Evolutionary conservation across 2,888 invertebrate species (phyloP), one percentile per base, ranked within the genome.

Genomic region (Drosophila prostipennis): DNA sequence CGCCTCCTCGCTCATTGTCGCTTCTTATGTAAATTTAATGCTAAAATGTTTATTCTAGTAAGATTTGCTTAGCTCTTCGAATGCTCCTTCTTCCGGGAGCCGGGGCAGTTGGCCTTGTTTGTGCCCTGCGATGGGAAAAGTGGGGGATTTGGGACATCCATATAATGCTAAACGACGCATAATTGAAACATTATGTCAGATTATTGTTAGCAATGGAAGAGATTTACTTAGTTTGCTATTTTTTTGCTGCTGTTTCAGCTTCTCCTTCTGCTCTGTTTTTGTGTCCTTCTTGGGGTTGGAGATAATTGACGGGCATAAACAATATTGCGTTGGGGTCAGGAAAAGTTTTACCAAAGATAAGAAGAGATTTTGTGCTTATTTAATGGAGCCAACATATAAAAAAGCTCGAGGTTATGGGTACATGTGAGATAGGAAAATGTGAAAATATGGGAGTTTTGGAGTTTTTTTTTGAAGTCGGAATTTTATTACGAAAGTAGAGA

Each of bases 181-280:
- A 89, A 90, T 90, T 89, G 89, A 87, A 83, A 85, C 89, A 90
- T 89, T 82, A 90, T 89, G 89, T 87, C 88, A 79, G 89, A 89
- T 89, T 89, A 89, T 89, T 89, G 86, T 85, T 82, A 76, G 82
- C 89, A 84, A 84, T 70, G 86, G 82, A 46, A 54, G 54, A 87
- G 82, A 82, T 82, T 89, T 88, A 84, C 89, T 79, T 85, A 81
- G 88, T 79, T 73, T 80, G 78, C 86, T 51, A 58, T 83, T 76
- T 87, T 74, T 86, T 67, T 40, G 32, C 37, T 40, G 32, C 48
- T 14, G 7, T 14, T 37, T 16, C 19, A 48, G 45, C 57, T 60
- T 34, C 34, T 34, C 37, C 53, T 42, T 40, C 34, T 7, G 26
- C 36, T 53, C 8, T 29, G 13, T 11, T 19, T 36, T 39, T 39